Evolutionary conservation across 2,797 vertebrate genomes (phyloP), one percentile per base, ranked within the genome.

Genomic region (Danio kyathit): DNA sequence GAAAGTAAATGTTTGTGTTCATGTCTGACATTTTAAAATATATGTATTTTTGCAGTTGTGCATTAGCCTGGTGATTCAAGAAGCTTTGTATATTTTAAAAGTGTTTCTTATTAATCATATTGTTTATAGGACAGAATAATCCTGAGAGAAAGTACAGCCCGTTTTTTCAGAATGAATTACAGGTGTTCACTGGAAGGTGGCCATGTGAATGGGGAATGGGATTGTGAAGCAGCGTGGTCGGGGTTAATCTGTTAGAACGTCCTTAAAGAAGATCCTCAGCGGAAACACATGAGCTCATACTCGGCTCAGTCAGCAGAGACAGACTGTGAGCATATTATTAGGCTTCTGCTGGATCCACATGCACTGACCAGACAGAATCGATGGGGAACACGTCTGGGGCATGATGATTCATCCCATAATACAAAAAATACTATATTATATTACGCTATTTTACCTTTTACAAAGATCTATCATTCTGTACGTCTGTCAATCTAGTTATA

Each of bases 251-350:
- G 73, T 56, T 1, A 46, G 14, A 48, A 67, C 10, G 44, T 76
- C 13, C 74, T 72, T 60, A 70, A 29, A 79, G 80, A 80, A 78
- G 63, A 63, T 79, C 73, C 63, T 65, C 3, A 63, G 41, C 1
- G 51, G 57, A 66, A 64, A 63, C 52, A 17, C 19, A 40, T 54
- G 79, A 6, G 29, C 49, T 61, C 49, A 51, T 29, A 66, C 67
- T 59, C 72, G 6, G 38, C 52, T 67, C 52, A 17, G 60, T 83
- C 74, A 84, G 77, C 82, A 87, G 38, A 82, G 74, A 60, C 59
- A 29, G 43, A 21, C 38, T 14, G 2, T 74, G 69, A 84, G 63
- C 86, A 72, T 38, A 84, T 85, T 87, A 83, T 85, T 87, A 83
- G 59, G 54, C 41, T 72, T 17, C 51, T 21, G 65, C 29, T 79